Conservation (phyloP, 2,888 invertebrate genomes). For the Aphodius granarius region DNA sequence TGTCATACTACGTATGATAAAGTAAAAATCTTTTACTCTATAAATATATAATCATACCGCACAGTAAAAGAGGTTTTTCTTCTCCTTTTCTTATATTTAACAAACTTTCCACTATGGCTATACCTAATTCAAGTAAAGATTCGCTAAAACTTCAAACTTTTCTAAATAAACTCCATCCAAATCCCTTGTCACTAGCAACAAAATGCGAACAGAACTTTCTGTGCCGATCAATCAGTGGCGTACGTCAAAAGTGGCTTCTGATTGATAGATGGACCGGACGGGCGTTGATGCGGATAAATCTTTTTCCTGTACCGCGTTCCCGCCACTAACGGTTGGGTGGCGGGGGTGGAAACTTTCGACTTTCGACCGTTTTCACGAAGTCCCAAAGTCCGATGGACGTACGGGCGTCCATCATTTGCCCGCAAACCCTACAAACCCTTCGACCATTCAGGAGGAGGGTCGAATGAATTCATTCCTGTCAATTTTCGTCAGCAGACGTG, state of each 20-base stretch:
- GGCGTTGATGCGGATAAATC: neutral
- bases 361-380: neutral
- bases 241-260: neutral
- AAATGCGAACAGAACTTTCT: neutral
- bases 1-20: too few relatives aligned
- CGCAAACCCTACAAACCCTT: neutral
- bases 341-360: neutral
- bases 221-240: neutral
- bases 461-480: neutral
- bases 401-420: neutral
- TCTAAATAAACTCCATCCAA: neutral
- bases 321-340: too few relatives aligned
- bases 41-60: too few relatives aligned
- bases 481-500: neutral
- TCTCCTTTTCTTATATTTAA: too few relatives aligned
- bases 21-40: too few relatives aligned
- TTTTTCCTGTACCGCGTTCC: neutral
- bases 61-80: too few relatives aligned
- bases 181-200: neutral
- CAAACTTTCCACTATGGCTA: too few relatives aligned
- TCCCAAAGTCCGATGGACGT: neutral
- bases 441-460: too few relatives aligned
- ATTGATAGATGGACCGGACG: neutral
- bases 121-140: too few relatives aligned
- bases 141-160: neutral